Evolutionary conservation across 2,113 vertebrate genomes (phyloP).

Genomic region (Ardeotis arabs): DNA sequence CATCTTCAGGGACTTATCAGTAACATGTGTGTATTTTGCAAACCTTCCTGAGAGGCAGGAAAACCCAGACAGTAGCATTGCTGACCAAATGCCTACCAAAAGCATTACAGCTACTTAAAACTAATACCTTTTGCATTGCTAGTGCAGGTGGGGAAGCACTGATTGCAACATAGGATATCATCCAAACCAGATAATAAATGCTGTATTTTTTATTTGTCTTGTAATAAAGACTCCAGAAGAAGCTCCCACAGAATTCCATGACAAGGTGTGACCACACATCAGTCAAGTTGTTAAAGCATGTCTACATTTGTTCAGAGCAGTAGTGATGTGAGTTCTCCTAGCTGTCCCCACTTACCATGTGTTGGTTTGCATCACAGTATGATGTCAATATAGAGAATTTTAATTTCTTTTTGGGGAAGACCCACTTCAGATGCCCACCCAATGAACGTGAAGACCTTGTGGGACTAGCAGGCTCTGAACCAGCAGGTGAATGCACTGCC

Average conservation of each 20-base stretch:
- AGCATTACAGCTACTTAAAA: background rate
- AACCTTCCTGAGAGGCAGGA: background rate
- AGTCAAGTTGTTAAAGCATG: background rate
- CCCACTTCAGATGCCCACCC: background rate
- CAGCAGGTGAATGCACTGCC: background rate
- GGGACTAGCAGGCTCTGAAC: background rate
- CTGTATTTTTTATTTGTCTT: background rate
- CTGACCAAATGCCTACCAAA: background rate
- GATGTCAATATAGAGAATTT: background rate
- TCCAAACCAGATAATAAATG: background rate
- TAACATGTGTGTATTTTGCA: background rate
- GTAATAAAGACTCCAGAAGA: background rate
- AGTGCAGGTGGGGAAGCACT: background rate
- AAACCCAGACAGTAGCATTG: background rate
- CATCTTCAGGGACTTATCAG: background rate
- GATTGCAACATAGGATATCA: background rate
- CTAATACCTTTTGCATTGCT: background rate
- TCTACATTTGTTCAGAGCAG: background rate
- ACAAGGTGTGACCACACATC: background rate
- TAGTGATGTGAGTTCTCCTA: background rate
- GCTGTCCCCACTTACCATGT: background rate
- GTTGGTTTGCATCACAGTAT: background rate
- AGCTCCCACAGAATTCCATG: background rate
- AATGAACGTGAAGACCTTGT: background rate
- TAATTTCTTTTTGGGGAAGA: background rate